phyloP scores from a whole-genome alignment of 2,797 vertebrate genomes.

The Sebastes miniatus region DNA sequence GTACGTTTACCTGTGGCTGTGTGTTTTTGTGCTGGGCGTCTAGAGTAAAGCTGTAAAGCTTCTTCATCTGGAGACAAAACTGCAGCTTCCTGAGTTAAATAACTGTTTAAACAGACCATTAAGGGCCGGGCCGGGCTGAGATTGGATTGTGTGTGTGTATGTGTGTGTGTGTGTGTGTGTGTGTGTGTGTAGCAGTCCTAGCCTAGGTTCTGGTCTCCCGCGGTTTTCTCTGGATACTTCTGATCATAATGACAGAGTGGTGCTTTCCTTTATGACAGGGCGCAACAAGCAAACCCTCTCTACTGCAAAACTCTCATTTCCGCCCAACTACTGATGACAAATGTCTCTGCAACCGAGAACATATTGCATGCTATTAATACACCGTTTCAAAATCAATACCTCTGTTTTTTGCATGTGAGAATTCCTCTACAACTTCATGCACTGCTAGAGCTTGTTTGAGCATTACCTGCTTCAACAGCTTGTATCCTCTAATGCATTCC shows the following conservation, averaged over 20 bases:
- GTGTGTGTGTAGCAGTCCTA: slow-evolving; percentile 18
- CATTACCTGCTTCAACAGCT: not conserved
- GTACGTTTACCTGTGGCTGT: slow-evolving; percentile 18
- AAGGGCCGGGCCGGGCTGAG: slow-evolving; percentile 28
- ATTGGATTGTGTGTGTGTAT: slow-evolving; percentile 19
- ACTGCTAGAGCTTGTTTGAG: slow-evolving; percentile 7
- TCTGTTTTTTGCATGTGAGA: not conserved
- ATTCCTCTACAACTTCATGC: not conserved
- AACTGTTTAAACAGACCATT: slow-evolving; percentile 58
- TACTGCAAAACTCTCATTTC: slow-evolving; percentile 49
- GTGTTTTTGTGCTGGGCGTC: slow-evolving; percentile 9
- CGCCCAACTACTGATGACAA: slow-evolving; percentile 34
- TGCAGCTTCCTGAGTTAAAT: slow-evolving; percentile 52
- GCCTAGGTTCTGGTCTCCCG: slow-evolving; percentile 36
- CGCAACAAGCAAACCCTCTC: slow-evolving; percentile 45
- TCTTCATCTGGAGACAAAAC: slow-evolving; percentile 29
- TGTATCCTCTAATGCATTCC: slow-evolving; percentile 2
- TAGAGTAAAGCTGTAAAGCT: slow-evolving; percentile 20
- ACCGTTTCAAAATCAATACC: not conserved
- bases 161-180: slow-evolving; percentile 28
- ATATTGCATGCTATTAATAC: not conserved
- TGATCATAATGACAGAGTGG: slow-evolving; percentile 73
- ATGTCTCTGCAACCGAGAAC: slow-evolving; percentile 21
- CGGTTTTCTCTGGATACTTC: slow-evolving; percentile 57
- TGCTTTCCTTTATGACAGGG: slow-evolving; percentile 67